A percentile compares a stretch with the other conserved stretches of the same genome.
Conservation (phyloP, 2,797 vertebrate species). For the Sebastes diploproa region DNA sequence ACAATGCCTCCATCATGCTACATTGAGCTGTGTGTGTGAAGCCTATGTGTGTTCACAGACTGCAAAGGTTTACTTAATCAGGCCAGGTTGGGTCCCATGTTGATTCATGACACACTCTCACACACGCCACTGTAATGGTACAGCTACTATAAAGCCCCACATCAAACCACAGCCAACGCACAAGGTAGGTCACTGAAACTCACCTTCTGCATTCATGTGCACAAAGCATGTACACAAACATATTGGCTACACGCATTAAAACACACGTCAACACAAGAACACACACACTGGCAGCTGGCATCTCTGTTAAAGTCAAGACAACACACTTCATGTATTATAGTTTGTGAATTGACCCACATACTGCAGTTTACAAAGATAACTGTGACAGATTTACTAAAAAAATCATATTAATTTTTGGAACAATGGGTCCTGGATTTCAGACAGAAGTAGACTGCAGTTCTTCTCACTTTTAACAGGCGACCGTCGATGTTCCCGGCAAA, state of each 20-base stretch:
- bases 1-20: not conserved
- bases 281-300: constrained; percentile 5
- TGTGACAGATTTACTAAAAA: not conserved
- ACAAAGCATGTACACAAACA: not conserved
- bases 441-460: not conserved
- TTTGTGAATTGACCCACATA: not conserved
- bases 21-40: not conserved
- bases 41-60: not conserved
- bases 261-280: not conserved
- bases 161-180: not conserved
- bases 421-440: not conserved
- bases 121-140: not conserved
- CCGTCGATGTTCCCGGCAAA: no score
- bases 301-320: not conserved
- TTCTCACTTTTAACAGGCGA: not conserved
- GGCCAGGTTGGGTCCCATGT: constrained; percentile 36
- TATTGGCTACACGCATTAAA: not conserved
- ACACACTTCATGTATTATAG: not conserved
- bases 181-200: constrained; percentile 18
- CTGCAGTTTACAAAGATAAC: not conserved
- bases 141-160: constrained; percentile 4
- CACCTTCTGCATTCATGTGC: constrained; percentile 9
- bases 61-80: constrained; percentile 42
- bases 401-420: not conserved
- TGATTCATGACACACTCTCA: constrained; percentile 19